Evolutionary conservation across 2,113 vertebrate genomes (phyloP), one percentile per base, ranked within the genome.

Genomic region (Pygathrix nemaeus): DNA sequence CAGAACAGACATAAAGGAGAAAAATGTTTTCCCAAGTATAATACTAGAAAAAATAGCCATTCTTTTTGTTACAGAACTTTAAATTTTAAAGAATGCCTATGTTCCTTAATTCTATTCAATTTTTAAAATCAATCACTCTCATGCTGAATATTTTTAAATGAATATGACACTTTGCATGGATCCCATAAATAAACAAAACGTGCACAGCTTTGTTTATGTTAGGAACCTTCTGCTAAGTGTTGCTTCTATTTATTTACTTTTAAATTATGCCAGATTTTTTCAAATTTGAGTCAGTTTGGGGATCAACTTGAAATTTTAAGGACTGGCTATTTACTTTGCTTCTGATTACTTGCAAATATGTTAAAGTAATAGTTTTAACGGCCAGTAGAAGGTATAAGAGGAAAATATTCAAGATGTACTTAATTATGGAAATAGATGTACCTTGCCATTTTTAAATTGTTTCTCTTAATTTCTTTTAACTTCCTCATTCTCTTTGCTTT

Each of bases 191-290:
- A 98, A 98, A 98, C 97, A 98, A 98, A 97, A 98, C 90, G 96
- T 97, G 97, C 98, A 98, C 97, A 98, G 97, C 97, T 98, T 98
- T 98, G 97, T 98, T 98, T 97, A 97, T 88, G 95, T 95, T 93
- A 61, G 72, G 59, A 95, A 96, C 97, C 97, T 97, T 98, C 98
- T 98, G 97, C 89, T 98, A 97, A 98, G 97, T 96, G 96, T 93
- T 97, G 97, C 97, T 97, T 98, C 96, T 98, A 98, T 98, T 98
- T 98, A 98, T 97, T 98, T 98, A 98, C 97, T 98, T 98, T 98
- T 98, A 97, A 98, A 97, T 98, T 98, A 98, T 97, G 97, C 97
- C 97, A 98, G 93, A 97, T 96, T 98, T 98, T 95, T 96, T 94
- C 96, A 97, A 96, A 98, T 97, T 97, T 95, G 89, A 97, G 90